Percentiles rank a stretch among this genome's conserved stretches.
phyloP scores from a whole-genome alignment of 2,113 vertebrate species.

The Perca flavescens region DNA sequence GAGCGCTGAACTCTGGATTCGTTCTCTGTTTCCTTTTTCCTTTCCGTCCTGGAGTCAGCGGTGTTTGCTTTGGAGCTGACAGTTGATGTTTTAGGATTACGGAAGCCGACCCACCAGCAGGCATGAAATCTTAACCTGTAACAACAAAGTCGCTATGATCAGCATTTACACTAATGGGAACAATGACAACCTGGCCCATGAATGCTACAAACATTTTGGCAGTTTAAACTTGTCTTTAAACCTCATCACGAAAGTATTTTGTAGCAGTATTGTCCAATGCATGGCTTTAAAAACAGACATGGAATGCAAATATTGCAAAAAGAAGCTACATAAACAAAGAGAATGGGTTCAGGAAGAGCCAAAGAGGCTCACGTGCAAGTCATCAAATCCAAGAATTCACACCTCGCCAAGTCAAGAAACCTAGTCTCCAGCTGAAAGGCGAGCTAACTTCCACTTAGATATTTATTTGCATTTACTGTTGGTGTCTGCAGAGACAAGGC shows the following conservation, averaged over 20 bases:
- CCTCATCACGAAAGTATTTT: conserved; percentile 13
- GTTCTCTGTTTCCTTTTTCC: conserved; percentile 61
- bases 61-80: conserved; percentile 82
- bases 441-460: conserved; percentile 56
- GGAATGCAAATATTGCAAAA: conserved; percentile 20
- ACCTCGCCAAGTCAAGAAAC: conserved; percentile 56
- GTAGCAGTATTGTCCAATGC: not conserved
- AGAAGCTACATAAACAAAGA: conserved; percentile 15
- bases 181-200: conserved; percentile 46
- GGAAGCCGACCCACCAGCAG: conserved; percentile 74
- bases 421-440: conserved; percentile 48
- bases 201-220: conserved; percentile 38
- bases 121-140: conserved; percentile 79
- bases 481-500: conserved; percentile 17
- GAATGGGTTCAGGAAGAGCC: conserved; percentile 13
- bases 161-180: conserved; percentile 53
- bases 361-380: conserved; percentile 48
- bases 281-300: conserved; percentile 4
- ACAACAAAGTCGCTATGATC: conserved; percentile 71
- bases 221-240: conserved; percentile 33
- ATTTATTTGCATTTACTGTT: conserved; percentile 69
- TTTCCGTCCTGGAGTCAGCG: conserved; percentile 57
- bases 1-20: conserved; percentile 60
- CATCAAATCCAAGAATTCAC: conserved; percentile 56
- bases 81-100: conserved; percentile 70